Conservation (phyloP, 2,888 invertebrate genomes). For the Cantharis nigra region DNA sequence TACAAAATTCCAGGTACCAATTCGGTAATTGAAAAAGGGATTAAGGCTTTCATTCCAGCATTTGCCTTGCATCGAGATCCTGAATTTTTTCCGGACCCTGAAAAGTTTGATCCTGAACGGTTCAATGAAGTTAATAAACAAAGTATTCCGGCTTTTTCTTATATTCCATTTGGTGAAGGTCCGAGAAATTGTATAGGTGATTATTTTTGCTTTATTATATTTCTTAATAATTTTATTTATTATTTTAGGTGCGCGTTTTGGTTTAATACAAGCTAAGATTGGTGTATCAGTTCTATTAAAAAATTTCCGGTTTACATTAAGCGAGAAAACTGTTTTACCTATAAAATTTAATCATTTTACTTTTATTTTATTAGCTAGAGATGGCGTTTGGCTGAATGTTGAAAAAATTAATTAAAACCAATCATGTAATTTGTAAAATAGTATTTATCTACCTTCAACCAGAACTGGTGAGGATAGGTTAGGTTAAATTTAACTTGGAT, state of each 20-base stretch:
- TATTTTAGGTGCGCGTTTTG: not conserved
- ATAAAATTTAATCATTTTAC: not conserved
- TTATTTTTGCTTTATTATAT: not conserved
- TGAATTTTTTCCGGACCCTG: slow-evolving; percentile 53
- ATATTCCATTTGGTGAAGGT: slow-evolving; percentile 53
- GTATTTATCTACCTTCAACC: too few relatives aligned
- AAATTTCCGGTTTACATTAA: not conserved
- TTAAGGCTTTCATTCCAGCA: slow-evolving; percentile 47
- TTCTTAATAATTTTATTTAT: not conserved
- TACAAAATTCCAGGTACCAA: slow-evolving; percentile 46
- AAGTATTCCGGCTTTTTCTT: slow-evolving; percentile 49
- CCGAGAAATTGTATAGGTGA: slow-evolving; percentile 54
- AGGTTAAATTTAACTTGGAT: too few relatives aligned
- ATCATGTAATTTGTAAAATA: not conserved
- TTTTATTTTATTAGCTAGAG: not conserved
- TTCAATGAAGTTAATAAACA: slow-evolving; percentile 41
- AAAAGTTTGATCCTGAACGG: slow-evolving; percentile 55
- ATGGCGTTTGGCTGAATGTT: not conserved
- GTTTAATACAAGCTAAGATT: not conserved
- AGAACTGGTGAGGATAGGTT: too few relatives aligned
- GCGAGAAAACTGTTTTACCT: not conserved
- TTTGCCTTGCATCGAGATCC: slow-evolving; percentile 55
- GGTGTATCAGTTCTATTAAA: not conserved
- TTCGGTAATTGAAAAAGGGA: slow-evolving; percentile 48
- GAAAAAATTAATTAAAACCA: not conserved